Conservation (phyloP, 2,797 vertebrate genomes). For the Ctenochaetus hawaiiensis region DNA sequence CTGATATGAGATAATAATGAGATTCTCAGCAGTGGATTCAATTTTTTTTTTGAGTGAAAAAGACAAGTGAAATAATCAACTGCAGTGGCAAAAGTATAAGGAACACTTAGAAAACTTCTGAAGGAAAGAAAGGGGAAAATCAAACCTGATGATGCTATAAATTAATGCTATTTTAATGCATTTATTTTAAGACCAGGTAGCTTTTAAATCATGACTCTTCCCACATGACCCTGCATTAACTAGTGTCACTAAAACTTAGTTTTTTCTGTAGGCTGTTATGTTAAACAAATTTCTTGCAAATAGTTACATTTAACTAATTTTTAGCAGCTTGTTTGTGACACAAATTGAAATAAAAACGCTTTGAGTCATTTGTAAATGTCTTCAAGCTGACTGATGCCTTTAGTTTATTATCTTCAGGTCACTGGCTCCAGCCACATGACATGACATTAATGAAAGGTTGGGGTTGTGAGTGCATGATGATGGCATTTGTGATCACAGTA, state of each 20-base stretch:
- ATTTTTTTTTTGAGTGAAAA: too few relatives aligned
- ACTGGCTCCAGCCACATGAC: conserved; percentile 11
- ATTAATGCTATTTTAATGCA: conserved; percentile 35
- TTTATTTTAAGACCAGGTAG: not conserved
- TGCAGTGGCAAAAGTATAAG: too few relatives aligned
- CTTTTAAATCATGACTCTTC: not conserved
- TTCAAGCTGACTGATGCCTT: conserved; percentile 22
- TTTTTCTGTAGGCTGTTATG: not conserved
- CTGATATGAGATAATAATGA: too few relatives aligned
- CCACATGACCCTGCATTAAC: not conserved
- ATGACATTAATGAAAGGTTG: conserved; percentile 28
- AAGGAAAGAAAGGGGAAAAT: not conserved
- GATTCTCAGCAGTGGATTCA: too few relatives aligned
- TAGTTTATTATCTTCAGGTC: conserved; percentile 14
- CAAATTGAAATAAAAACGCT: not conserved
- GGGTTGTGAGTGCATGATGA: conserved; percentile 6
- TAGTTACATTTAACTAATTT: not conserved
- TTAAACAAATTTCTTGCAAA: conserved; percentile 1
- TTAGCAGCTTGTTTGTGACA: not conserved
- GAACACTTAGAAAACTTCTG: too few relatives aligned
- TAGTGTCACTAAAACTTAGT: not conserved
- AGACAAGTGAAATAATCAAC: too few relatives aligned
- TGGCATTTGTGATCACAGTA: conserved; percentile 6
- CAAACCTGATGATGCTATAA: conserved; percentile 29
- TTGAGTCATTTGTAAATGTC: conserved; percentile 28